phyloP scores from a whole-genome alignment of 2,888 invertebrate species.

The Sisyra terminalis region DNA sequence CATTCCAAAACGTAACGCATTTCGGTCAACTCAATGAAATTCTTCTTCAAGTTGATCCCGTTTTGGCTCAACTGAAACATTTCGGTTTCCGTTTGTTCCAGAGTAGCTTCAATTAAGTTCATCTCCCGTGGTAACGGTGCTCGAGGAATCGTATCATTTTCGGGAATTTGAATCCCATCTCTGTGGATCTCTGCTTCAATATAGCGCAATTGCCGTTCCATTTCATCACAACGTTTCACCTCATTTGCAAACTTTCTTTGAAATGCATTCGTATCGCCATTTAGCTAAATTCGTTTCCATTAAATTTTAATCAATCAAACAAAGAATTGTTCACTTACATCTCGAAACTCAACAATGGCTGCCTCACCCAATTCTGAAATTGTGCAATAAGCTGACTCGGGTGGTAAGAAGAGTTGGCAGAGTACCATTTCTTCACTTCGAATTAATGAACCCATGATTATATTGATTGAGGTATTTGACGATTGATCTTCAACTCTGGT shows the following conservation, averaged over 20 bases:
- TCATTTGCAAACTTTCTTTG: conserved; percentile 42
- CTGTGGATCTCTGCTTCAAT: conserved; percentile 38
- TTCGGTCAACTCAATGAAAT: conserved; percentile 82
- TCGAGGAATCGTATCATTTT: conserved; percentile 36
- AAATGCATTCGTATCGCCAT: conserved; percentile 39
- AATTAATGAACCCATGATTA: conserved; percentile 25
- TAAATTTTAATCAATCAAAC: too few relatives aligned
- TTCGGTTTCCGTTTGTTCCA: conserved; percentile 93
- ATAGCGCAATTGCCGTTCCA: conserved; percentile 35
- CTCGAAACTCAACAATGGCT: conserved; percentile 47
- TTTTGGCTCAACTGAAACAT: conserved; percentile 86
- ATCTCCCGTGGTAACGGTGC: conserved; percentile 42
- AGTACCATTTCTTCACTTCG: conserved; percentile 29
- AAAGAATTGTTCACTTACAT: conserved; percentile 29
- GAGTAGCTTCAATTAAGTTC: conserved; percentile 43
- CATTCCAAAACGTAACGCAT: conserved; percentile 81
- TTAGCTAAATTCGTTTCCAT: conserved; percentile 26
- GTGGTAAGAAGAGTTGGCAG: conserved; percentile 45
- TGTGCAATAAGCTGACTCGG: conserved; percentile 47
- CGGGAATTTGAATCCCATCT: conserved; percentile 35
- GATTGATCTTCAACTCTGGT: neutral
- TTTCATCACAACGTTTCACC: conserved; percentile 40
- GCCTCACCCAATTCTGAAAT: conserved; percentile 49
- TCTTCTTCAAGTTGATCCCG: conserved; percentile 79
- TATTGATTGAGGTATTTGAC: neutral